These are phyloP conservation scores for Propithecus perrieri DNA, from an alignment of 2,797 vertebrate species.

Conservation along the genomic window DNA sequence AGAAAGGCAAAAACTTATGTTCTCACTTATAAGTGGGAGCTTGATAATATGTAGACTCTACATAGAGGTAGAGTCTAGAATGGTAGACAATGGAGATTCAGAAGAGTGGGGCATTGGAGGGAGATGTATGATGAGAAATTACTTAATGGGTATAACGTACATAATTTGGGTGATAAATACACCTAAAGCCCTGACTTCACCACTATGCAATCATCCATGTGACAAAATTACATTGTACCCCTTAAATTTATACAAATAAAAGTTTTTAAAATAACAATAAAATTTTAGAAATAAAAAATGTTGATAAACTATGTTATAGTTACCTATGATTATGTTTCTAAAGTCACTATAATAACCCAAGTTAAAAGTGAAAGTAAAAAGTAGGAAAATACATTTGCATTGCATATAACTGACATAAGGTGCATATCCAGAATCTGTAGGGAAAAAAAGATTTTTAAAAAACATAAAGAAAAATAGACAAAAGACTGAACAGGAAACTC, in stretches of 20 bases:
- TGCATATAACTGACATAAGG: not conserved
- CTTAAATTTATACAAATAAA: not conserved
- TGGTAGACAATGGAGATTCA: not conserved
- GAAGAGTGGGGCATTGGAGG: not conserved
- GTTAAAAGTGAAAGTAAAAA: slow-evolving; percentile 10
- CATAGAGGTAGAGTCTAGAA: not conserved
- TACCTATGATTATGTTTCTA: slow-evolving; percentile 20
- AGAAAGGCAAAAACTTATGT: too few relatives aligned
- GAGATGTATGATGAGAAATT: not conserved
- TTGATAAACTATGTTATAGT: not conserved
- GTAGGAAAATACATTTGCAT: not conserved
- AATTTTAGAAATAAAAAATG: not conserved
- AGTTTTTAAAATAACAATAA: too few relatives aligned
- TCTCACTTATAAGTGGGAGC: not conserved
- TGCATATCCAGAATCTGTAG: not conserved
- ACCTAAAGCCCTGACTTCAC: not conserved
- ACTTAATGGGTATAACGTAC: not conserved
- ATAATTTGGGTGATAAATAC: not conserved
- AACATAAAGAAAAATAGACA: not conserved
- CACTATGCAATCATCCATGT: not conserved
- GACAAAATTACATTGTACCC: not conserved
- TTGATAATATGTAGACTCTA: not conserved
- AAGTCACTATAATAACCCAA: slow-evolving; percentile 10
- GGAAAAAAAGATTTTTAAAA: not conserved
- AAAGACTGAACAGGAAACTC: slow-evolving; percentile 4